Conservation (phyloP, 1,140 invertebrate genomes). For the Paralvinella palmiformis region DNA sequence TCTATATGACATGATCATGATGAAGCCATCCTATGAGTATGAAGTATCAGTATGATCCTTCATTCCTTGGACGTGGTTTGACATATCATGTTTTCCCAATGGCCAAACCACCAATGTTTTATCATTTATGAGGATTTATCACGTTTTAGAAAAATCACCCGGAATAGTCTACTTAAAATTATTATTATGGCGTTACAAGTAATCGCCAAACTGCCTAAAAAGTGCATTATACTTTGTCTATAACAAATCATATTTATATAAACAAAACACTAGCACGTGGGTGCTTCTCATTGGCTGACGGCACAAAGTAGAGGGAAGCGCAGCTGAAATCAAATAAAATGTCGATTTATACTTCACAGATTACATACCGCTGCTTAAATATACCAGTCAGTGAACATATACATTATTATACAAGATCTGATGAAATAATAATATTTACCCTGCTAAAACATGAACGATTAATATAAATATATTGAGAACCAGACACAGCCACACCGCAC, state of each 20-base stretch:
- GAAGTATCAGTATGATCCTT: neutral
- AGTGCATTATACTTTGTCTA: neutral
- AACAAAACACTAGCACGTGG: neutral
- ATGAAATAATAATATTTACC: constrained; percentile 24
- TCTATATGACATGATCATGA: too few species aligned
- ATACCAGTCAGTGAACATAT: neutral
- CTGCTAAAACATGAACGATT: constrained; percentile 32
- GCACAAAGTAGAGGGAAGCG: neutral
- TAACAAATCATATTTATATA: neutral
- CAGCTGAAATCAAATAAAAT: neutral
- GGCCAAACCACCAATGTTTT: too few species aligned
- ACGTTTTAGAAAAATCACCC: neutral
- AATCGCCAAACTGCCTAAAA: neutral
- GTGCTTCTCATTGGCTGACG: constrained; percentile 1
- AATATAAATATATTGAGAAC: constrained; percentile 26
- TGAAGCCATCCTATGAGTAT: too few species aligned
- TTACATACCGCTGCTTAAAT: neutral
- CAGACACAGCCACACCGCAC: constrained; percentile 22
- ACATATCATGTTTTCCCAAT: too few species aligned
- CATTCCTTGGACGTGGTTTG: neutral
- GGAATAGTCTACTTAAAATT: neutral
- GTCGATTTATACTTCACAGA: neutral
- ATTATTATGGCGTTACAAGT: neutral
- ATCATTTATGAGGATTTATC: neutral
- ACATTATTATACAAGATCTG: neutral